phyloP scores from a whole-genome alignment of 2,888 invertebrate species.

The Heteropelma amictum region DNA sequence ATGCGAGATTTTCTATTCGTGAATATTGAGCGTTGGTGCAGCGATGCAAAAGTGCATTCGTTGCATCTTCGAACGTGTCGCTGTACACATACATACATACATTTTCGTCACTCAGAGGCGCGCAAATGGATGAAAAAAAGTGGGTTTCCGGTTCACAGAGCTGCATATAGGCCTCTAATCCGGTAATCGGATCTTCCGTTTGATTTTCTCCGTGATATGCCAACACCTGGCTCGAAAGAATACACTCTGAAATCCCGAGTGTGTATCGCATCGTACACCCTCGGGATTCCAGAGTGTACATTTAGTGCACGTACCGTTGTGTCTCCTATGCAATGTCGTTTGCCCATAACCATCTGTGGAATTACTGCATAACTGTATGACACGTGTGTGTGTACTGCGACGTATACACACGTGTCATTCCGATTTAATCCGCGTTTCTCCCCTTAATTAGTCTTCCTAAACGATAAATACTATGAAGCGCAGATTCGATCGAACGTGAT shows the following conservation, averaged over 20 bases:
- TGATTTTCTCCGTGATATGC: constrained; percentile 47
- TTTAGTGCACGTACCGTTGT: too few relatives aligned
- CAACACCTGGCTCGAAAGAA: constrained; percentile 15
- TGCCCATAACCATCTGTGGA: too few relatives aligned
- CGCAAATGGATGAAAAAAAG: constrained; percentile 1
- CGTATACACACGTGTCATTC: too few relatives aligned
- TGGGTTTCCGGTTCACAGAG: constrained; percentile 21
- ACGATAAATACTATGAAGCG: too few relatives aligned
- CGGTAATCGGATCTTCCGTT: constrained; percentile 55
- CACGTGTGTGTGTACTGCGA: too few relatives aligned
- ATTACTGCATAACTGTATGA: too few relatives aligned
- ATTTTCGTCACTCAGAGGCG: background rate
- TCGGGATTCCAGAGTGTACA: too few relatives aligned
- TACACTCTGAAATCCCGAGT: background rate
- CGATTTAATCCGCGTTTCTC: too few relatives aligned
- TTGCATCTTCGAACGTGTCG: background rate
- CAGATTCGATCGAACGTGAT: too few relatives aligned
- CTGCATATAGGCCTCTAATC: constrained; percentile 41
- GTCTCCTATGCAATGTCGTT: too few relatives aligned
- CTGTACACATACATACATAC: constrained; percentile 1
- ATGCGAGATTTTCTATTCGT: constrained; percentile 4
- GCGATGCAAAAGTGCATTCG: constrained; percentile 15
- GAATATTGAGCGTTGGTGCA: background rate
- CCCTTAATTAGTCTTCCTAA: too few relatives aligned
- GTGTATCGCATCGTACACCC: too few relatives aligned